phyloP scores from a whole-genome alignment of 1,140 invertebrate genomes.

The Drosophila repletoides region DNA sequence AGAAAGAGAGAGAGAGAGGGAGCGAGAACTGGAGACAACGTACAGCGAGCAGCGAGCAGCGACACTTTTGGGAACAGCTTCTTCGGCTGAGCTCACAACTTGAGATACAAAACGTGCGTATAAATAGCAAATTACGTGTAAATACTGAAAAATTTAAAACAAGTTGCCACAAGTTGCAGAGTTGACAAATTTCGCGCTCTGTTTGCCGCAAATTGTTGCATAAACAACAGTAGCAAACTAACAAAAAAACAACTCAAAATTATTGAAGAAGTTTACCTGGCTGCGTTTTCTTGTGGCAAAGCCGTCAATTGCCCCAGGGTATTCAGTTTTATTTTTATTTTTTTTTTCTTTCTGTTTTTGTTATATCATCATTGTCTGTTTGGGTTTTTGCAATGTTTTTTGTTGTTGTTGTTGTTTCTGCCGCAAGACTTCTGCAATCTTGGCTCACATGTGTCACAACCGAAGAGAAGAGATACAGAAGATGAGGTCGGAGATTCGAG shows the following conservation, averaged over 20 bases:
- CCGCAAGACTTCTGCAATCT: slow-evolving; percentile 40
- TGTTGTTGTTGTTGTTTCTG: slow-evolving; percentile 31
- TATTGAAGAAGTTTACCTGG: slow-evolving; percentile 2
- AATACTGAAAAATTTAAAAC: slow-evolving; percentile 33
- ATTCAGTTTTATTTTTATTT: slow-evolving; percentile 10
- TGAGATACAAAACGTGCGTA: slow-evolving; percentile 62
- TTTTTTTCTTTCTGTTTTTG: slow-evolving; percentile 17
- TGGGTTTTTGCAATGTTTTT: background rate
- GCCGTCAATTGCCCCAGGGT: slow-evolving; percentile 32
- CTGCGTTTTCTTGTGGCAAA: slow-evolving; percentile 33
- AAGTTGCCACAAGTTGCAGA: slow-evolving; percentile 52
- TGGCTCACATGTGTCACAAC: slow-evolving; percentile 57
- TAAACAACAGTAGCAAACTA: slow-evolving; percentile 48
- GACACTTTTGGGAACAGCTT: background rate
- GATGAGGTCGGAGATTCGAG: background rate
- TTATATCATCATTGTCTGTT: slow-evolving; percentile 51
- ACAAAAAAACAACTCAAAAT: slow-evolving; percentile 4
- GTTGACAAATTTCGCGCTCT: slow-evolving; percentile 77
- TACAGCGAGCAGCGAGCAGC: background rate
- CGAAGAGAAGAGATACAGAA: too few relatives aligned
- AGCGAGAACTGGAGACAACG: background rate
- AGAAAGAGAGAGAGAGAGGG: slow-evolving; percentile 6
- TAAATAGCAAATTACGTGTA: slow-evolving; percentile 47
- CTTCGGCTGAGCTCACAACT: slow-evolving; percentile 29
- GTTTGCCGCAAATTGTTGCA: slow-evolving; percentile 74